Base-by-base conservation (phyloP, 2,113 vertebrate genomes). In the Nothocercus nigrocapillus region DNA sequence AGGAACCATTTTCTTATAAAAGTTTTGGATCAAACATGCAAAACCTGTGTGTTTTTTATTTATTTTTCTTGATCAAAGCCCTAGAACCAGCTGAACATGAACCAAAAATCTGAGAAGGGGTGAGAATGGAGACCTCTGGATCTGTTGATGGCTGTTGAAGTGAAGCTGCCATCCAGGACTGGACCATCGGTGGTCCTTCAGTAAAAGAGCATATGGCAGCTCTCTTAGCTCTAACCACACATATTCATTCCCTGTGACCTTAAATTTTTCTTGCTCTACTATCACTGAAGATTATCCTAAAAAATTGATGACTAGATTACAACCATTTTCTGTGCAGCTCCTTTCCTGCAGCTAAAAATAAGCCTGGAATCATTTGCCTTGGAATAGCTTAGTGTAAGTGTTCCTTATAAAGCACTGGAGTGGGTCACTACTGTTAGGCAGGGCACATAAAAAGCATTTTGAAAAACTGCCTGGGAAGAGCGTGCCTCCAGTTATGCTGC, bases 21-120 rank as follows among this genome's bases (percentile, higher is more conserved):
- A 1, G 6, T 47, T 86, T 45, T 51, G 19, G 5, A 42, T 28
- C 40, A 42, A 80, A 64, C 27, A 69, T 68, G 7, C 7, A 2
- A 13, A 61, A 18, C 2, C 0, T 0, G 0, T 7, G 58, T 73
- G 19, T 2, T 21, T 94, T 88, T 88, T 44, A 1, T 5, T 3
- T 51, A 54, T 66, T 56, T 51, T 32, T 0, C 18, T 53, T 69
- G 13, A 69, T 66, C 4, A 38, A 5, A 21, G 40, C 13, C 11
- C 7, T 63, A 13, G 2, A 70, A 78, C 17, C 15, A 49, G 14
- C 70, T 44, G 54, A 15, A 67, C 9, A 5, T 54, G 45, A 84
- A 32, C 28, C 20, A 30, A 49, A 82, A 87, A 81, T 53, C 7
- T 51, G 19, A 6, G 9, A 86, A 13, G 20, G 20, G 14, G 4